Evolutionary conservation across 64 coral and sea anemone genomes (phyloP), one percentile per base, ranked within the genome.

Genomic region (Stichodactyla mertensii): DNA sequence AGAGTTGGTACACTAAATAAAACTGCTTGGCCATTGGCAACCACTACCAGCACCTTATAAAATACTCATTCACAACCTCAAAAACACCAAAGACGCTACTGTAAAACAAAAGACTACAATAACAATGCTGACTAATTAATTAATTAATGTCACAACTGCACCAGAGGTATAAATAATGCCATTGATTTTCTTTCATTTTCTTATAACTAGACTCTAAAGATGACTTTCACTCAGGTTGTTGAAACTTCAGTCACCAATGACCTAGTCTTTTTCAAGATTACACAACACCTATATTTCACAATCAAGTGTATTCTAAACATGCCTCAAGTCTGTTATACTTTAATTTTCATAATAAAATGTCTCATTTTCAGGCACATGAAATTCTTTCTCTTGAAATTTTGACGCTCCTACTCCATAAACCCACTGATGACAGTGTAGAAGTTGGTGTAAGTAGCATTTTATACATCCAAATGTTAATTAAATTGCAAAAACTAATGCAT

Each of bases 361-460:
- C 14, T 45, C 84, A 12, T 88, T 79, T 88, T 36, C 66, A 99
- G 97, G 97, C 97, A 18, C 97, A 99, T 91, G 97, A 99, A 92
- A 92, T 99, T 81, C 84, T 95, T 83, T 90, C 97, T 7, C 22
- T 99, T 61, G 97, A 99, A 58, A 90, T 99, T 12, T 36, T 99
- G 52, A 99, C 93, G 15, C 52, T 99, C 55, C 88, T 95, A 2
- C 82, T 99, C 5, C 97, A 95, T 83, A 99, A 94, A 88, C 97
- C 97, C 77, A 99, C 97, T 36, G 97, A 99, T 95, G 97, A 95
- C 57, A 99, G 97, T 88, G 90, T 99, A 26, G 97, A 99, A 88
- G 89, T 99, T 92, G 90, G 87, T 51, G 97, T 99, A 86, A 99
- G 97, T 93, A 64, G 1, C 0, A 14, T 55, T 4, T 28, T 53